Conservation (phyloP, 2,113 vertebrate species). For the Lagopus muta region DNA sequence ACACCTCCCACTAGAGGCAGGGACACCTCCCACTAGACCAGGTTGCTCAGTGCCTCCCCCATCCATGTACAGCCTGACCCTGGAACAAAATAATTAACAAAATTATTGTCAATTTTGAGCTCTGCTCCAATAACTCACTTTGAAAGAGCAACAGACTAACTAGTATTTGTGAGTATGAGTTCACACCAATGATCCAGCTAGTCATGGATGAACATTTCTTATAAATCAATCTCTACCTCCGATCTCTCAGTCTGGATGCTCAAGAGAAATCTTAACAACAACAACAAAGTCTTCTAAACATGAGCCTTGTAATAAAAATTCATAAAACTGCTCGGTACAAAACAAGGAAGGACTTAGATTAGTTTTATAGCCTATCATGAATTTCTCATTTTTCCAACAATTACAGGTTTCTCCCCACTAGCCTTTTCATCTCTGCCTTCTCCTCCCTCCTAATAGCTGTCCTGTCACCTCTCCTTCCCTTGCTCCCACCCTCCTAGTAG, state of each 20-base stretch:
- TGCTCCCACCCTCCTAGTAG: background rate
- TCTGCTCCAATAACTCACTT: background rate
- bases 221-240: background rate
- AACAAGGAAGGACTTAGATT: background rate
- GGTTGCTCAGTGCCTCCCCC: too few species aligned
- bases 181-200: background rate
- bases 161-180: background rate
- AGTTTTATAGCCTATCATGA: background rate
- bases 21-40: too few species aligned
- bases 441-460: background rate
- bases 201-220: background rate
- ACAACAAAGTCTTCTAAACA: background rate
- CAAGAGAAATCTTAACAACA: background rate
- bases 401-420: background rate
- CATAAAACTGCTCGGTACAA: background rate
- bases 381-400: background rate
- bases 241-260: background rate
- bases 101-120: background rate
- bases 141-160: background rate
- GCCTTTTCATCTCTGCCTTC: background rate
- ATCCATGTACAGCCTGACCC: background rate
- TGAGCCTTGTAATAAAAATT: background rate
- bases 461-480: background rate
- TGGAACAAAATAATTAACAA: background rate
- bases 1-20: too few species aligned